Conservation (phyloP, 2,113 vertebrate species). For the Eupsittula cactorum region DNA sequence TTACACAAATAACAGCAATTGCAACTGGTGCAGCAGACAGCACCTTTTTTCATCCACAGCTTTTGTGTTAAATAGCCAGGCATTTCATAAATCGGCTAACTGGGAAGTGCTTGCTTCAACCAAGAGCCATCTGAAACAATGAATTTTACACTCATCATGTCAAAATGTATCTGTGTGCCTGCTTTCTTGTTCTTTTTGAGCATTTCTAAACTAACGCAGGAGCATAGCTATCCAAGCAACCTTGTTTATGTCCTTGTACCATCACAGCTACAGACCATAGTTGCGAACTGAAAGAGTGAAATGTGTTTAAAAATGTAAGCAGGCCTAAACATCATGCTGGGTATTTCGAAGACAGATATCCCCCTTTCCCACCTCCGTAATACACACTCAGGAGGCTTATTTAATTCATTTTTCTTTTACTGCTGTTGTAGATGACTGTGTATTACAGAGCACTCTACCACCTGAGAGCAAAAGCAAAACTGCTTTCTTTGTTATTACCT, state of each 20-base stretch:
- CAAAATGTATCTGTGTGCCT: neutral
- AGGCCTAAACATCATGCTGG: neutral
- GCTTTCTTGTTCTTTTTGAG: neutral
- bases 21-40: accelerated
- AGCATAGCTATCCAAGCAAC: neutral
- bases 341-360: neutral
- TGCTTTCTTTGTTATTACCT: conserved; percentile 59
- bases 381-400: neutral
- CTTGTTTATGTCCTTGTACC: neutral
- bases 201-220: neutral
- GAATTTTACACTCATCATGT: neutral
- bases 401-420: neutral
- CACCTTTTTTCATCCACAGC: neutral
- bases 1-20: neutral
- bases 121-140: neutral
- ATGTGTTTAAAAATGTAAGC: neutral
- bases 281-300: neutral
- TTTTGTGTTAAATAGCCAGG: neutral
- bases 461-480: conserved; percentile 4
- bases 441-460: conserved; percentile 62
- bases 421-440: conserved; percentile 79
- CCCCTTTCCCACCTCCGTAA: accelerated
- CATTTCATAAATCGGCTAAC: neutral
- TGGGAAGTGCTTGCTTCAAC: neutral
- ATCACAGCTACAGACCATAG: neutral